Evolutionary conservation across 1,140 invertebrate genomes (phyloP).

Genomic region (Pinna nobilis): DNA sequence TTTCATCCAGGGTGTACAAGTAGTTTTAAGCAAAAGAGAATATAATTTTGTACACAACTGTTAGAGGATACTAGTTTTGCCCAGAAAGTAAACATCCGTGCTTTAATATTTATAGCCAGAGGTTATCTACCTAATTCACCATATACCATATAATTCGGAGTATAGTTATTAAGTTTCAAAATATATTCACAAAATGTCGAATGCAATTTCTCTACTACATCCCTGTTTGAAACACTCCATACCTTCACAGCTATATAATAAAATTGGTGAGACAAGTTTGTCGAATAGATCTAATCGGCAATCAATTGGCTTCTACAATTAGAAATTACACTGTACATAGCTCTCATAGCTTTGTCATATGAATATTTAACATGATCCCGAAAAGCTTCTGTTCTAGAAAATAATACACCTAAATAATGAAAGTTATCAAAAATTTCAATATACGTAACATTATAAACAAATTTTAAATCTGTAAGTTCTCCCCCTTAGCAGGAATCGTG

Average conservation of each 20-base stretch:
- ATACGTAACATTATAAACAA: not conserved
- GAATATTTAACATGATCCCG: not conserved
- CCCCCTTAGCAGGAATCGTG: no score
- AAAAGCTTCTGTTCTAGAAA: not conserved
- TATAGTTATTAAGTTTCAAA: no score
- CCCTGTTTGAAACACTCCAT: not conserved
- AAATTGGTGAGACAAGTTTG: no score
- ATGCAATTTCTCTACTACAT: not conserved
- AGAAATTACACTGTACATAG: not conserved
- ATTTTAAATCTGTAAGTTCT: no score
- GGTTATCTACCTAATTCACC: no score
- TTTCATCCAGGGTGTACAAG: no score
- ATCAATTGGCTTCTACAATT: not conserved
- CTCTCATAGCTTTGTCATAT: not conserved
- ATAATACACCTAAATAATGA: no score
- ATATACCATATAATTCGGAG: no score
- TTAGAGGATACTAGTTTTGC: not conserved
- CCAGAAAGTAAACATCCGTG: not conserved
- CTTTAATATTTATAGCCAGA: no score
- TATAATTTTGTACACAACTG: not conserved
- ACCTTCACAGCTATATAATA: no score
- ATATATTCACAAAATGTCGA: not conserved
- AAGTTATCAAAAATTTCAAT: not conserved
- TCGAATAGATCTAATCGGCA: no score
- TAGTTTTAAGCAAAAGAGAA: not conserved